Evolutionary conservation across 2,797 vertebrate species (phyloP).

Genomic region (Luscinia luscinia): DNA sequence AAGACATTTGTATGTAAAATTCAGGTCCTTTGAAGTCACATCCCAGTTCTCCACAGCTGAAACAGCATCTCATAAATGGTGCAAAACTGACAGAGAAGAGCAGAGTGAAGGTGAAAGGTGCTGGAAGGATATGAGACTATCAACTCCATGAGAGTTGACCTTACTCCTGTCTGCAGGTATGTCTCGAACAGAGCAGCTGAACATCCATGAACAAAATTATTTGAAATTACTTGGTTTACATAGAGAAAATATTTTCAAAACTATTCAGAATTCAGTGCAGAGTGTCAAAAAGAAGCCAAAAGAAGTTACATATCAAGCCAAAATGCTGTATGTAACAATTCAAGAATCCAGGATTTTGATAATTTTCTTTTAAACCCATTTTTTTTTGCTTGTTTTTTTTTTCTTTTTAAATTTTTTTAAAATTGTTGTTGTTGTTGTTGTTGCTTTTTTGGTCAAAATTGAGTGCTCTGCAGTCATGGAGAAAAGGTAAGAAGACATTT

Average conservation of each 20-base stretch:
- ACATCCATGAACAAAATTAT: background rate
- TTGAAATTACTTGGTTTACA: background rate
- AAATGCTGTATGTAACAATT: background rate
- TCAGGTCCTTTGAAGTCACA: background rate
- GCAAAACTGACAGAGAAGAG: background rate
- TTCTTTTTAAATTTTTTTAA: background rate
- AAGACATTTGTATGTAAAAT: background rate
- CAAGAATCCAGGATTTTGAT: background rate
- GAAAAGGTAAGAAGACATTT: background rate
- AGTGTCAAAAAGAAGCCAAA: background rate
- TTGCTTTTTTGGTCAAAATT: background rate
- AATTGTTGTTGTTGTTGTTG: background rate
- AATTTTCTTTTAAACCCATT: background rate
- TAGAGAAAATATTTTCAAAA: background rate
- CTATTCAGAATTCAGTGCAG: background rate
- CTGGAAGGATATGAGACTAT: background rate
- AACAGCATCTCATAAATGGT: background rate
- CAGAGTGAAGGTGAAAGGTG: background rate
- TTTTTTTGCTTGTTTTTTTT: background rate
- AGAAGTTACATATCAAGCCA: background rate
- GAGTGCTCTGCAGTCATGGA: background rate
- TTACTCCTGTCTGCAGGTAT: background rate
- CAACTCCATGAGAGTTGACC: fast-evolving
- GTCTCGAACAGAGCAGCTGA: background rate
- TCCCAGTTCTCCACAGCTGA: background rate